Conservation (phyloP, 2,888 invertebrate genomes). For the Emmelina monodactyla region DNA sequence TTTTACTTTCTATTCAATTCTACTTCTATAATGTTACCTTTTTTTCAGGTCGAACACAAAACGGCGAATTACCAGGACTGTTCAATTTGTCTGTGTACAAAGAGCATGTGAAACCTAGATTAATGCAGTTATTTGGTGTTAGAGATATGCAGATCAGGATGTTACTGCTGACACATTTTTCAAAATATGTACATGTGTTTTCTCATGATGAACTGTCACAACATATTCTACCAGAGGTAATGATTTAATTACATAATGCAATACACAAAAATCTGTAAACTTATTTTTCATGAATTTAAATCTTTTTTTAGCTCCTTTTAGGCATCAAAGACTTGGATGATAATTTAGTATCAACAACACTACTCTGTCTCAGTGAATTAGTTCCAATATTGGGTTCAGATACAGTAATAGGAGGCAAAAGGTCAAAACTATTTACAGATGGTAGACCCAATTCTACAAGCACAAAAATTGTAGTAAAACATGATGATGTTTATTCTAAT, state of each 20-base stretch:
- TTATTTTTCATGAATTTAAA: no score
- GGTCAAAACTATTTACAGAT: conserved; percentile 84
- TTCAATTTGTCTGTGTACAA: conserved; percentile 75
- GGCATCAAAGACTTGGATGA: conserved; percentile 90
- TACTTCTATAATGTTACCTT: no score
- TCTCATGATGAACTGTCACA: conserved; percentile 77
- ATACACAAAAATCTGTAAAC: not conserved
- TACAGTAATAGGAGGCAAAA: conserved; percentile 84
- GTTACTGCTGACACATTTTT: conserved; percentile 80
- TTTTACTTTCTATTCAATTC: no score
- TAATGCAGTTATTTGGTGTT: conserved; percentile 83
- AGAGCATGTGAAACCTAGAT: conserved; percentile 76
- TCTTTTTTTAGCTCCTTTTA: conserved; percentile 76
- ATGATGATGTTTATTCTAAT: conserved; percentile 17
- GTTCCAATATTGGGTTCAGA: conserved; percentile 86
- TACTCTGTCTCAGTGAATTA: conserved; percentile 82
- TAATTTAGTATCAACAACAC: conserved; percentile 79
- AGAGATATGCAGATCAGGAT: conserved; percentile 82
- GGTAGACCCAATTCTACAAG: conserved; percentile 75
- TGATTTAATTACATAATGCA: not conserved
- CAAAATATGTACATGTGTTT: conserved; percentile 77
- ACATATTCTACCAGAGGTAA: conserved; percentile 84
- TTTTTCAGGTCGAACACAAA: conserved; percentile 41
- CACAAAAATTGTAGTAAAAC: conserved; percentile 15
- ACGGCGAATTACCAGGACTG: conserved; percentile 62